phyloP scores from a whole-genome alignment of 2,888 invertebrate species.

The Lumbricus terrestris region DNA sequence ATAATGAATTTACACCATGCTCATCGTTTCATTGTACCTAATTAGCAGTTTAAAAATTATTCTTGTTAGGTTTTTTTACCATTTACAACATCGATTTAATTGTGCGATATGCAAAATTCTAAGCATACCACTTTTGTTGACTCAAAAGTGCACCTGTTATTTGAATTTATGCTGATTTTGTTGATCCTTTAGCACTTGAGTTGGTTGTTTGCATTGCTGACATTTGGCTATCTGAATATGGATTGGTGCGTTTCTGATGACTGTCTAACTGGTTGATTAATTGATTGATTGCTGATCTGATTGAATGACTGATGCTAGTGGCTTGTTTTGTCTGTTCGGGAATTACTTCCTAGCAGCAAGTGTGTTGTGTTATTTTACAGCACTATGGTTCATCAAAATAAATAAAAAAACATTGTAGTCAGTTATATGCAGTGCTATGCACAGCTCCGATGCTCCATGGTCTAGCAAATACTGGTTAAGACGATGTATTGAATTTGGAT shows the following conservation, averaged over 20 bases:
- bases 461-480: not conserved
- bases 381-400: not conserved
- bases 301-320: not conserved
- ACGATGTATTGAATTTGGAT: too few relatives aligned
- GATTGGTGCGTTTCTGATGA: not conserved
- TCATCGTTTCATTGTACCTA: not conserved
- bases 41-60: not conserved
- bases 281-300: not conserved
- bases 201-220: not conserved
- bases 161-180: not conserved
- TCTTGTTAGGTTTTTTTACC: not conserved
- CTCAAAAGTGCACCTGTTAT: not conserved
- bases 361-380: not conserved
- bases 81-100: not conserved
- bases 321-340: not conserved
- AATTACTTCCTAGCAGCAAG: not conserved
- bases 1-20: not conserved
- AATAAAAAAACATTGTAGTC: not conserved
- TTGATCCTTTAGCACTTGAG: not conserved
- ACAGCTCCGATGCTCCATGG: too few relatives aligned
- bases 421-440: not conserved
- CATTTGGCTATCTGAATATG: not conserved
- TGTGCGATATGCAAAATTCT: not conserved
- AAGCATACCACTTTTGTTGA: not conserved
- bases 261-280: not conserved